phyloP scores from a whole-genome alignment of 2,797 vertebrate genomes.

The Chloroceryle inda region DNA sequence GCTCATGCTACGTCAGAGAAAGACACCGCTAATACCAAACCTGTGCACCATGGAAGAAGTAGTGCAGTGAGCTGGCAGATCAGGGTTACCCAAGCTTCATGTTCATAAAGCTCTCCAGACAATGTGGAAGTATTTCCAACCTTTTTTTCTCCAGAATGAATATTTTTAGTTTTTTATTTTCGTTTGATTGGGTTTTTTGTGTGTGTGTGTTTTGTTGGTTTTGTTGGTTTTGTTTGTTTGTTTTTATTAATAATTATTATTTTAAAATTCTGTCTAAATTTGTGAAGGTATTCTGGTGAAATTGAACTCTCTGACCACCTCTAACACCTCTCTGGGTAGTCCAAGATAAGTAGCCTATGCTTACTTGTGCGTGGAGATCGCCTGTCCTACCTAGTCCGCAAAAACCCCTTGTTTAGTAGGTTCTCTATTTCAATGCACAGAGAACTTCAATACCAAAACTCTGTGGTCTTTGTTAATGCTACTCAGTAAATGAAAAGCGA shows the following conservation, averaged over 20 bases:
- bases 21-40: background rate
- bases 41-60: background rate
- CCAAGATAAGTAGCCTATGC: background rate
- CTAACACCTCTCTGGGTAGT: background rate
- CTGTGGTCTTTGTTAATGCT: background rate
- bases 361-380: background rate
- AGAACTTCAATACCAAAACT: background rate
- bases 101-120: background rate
- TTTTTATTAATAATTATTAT: background rate
- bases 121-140: background rate
- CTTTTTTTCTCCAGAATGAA: background rate
- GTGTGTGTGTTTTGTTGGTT: no score
- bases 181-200: no score
- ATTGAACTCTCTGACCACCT: background rate
- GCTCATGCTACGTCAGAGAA: background rate
- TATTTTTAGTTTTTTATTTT: background rate
- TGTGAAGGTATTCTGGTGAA: background rate
- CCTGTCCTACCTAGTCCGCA: background rate
- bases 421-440: background rate
- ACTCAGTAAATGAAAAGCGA: conserved; percentile 8
- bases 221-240: no score
- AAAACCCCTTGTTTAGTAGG: background rate
- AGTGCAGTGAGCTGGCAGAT: background rate
- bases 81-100: background rate
- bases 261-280: background rate